These are phyloP conservation scores for Atlantisia rogersi DNA, from an alignment of 2,113 vertebrate species.

Conservation along the genomic window DNA sequence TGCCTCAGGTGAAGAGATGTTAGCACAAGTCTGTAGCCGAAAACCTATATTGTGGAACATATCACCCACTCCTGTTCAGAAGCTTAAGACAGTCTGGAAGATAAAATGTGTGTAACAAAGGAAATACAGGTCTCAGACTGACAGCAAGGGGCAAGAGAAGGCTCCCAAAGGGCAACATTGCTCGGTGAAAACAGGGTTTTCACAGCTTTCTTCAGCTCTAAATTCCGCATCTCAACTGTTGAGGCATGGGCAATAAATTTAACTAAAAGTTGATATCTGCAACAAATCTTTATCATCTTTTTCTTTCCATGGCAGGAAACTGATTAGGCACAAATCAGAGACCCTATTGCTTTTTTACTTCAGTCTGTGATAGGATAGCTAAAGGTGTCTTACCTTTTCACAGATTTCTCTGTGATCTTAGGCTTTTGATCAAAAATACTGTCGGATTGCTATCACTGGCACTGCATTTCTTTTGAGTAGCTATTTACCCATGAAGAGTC, in stretches of 20 bases:
- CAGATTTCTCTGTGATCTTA: neutral
- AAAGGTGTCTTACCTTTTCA: neutral
- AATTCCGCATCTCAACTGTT: neutral
- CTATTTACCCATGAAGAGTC: neutral
- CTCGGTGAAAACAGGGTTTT: neutral
- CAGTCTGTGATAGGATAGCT: neutral
- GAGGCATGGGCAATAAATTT: neutral
- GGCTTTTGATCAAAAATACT: constrained; percentile 1
- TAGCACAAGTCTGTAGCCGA: neutral
- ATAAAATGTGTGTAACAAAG: neutral
- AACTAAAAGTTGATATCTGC: neutral
- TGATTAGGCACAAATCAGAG: neutral
- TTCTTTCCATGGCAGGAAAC: neutral
- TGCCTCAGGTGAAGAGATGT: neutral
- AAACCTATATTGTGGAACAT: neutral
- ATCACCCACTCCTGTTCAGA: neutral
- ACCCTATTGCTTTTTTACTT: neutral
- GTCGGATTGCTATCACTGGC: neutral
- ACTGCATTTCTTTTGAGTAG: neutral
- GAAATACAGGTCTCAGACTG: neutral
- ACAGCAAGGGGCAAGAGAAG: neutral
- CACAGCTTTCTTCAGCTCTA: neutral
- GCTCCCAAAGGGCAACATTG: neutral
- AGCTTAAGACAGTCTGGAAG: neutral
- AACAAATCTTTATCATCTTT: neutral